Evolutionary conservation across 1,140 invertebrate species (phyloP).

Genomic region (Ceratina calcarata): DNA sequence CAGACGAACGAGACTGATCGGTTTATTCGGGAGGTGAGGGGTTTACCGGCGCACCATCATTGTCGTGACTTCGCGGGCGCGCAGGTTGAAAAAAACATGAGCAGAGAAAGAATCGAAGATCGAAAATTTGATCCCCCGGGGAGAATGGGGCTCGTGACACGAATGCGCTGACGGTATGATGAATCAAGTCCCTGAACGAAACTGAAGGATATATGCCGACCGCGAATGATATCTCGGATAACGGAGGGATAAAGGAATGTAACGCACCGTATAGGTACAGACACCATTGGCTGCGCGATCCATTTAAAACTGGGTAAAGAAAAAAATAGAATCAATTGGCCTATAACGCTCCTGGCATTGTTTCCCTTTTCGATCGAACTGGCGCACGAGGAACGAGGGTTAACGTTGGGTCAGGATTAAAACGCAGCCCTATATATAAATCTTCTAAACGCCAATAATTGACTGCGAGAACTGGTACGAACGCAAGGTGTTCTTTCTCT

Average conservation of each 20-base stretch:
- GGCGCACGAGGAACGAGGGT: neutral
- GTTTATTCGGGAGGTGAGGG: neutral
- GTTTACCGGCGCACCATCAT: neutral
- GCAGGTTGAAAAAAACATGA: neutral
- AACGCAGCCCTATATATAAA: constrained; percentile 21
- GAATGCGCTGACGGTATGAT: constrained; percentile 29
- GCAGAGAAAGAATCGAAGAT: constrained; percentile 34
- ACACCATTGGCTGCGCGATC: neutral
- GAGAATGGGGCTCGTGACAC: neutral
- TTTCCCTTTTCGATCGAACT: constrained; percentile 35
- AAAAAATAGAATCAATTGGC: constrained; percentile 44
- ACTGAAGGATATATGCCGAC: constrained; percentile 20
- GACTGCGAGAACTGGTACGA: constrained; percentile 30
- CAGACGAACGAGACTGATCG: neutral
- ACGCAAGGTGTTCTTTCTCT: constrained; percentile 46
- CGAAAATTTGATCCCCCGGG: constrained; percentile 36
- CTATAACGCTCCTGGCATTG: constrained; percentile 21
- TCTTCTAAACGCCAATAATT: constrained; percentile 45
- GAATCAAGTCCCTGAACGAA: constrained; percentile 42
- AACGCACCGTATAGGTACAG: neutral
- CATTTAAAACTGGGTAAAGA: neutral
- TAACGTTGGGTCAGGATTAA: constrained; percentile 14
- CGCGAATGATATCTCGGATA: constrained; percentile 17
- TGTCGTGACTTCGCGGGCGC: neutral
- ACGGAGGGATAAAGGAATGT: neutral